phyloP scores from a whole-genome alignment of 2,113 vertebrate genomes.

The Poecile atricapillus region DNA sequence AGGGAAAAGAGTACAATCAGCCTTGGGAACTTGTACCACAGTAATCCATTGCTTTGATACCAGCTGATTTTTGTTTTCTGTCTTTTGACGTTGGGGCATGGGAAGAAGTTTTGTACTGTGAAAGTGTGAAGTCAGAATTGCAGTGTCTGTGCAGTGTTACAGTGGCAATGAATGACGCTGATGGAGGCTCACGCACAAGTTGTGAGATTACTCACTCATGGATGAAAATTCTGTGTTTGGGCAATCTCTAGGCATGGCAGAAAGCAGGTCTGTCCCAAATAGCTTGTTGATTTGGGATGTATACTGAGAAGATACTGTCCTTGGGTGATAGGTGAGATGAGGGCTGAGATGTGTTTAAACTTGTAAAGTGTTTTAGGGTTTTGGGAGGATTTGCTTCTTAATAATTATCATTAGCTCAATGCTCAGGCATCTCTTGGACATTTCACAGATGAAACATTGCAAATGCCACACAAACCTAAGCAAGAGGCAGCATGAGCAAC shows the following conservation, averaged over 20 bases:
- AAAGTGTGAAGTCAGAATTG: background rate
- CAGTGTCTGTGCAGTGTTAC: background rate
- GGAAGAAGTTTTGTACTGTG: background rate
- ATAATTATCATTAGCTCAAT: background rate
- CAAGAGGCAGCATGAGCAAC: background rate
- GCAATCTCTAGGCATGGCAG: background rate
- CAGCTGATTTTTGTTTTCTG: background rate
- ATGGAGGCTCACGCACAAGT: background rate
- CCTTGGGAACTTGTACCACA: background rate
- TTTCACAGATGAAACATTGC: background rate
- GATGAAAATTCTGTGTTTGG: background rate
- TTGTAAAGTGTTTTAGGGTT: background rate
- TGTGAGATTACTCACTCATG: background rate
- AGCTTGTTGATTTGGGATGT: background rate
- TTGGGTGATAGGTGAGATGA: background rate
- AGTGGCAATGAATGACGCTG: accelerated
- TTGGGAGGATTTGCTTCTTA: background rate
- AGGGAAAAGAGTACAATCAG: background rate
- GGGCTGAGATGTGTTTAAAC: background rate
- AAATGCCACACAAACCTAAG: background rate
- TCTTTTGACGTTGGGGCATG: background rate
- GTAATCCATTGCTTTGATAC: background rate
- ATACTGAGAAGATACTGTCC: background rate
- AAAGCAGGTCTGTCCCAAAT: background rate
- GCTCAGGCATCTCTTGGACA: background rate